Base-by-base conservation (phyloP, 2,888 invertebrate species). In the Hypena proboscidalis region DNA sequence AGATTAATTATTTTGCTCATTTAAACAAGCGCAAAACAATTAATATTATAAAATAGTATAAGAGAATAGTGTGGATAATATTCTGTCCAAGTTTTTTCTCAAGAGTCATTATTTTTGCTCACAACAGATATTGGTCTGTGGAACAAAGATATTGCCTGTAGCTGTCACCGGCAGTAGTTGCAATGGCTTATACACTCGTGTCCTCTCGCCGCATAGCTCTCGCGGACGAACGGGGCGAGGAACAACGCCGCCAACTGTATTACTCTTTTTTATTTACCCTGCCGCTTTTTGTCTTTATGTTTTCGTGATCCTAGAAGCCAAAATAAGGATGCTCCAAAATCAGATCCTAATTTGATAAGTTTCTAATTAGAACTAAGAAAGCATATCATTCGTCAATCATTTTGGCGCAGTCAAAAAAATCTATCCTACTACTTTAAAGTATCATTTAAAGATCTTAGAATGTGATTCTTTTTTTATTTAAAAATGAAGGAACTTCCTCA, bases 71-170 rank as follows among this genome's bases (percentile, higher is more conserved):
- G 59, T 58, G 62, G 52, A 64, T 61, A n/a, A n/a, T 56, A 62
- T 62, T 50, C 49, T 59, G 67, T 60, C n/a, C n/a, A n/a, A 70
- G 70, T 62, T 75, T 75, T 67, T 69, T 69, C 58, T 49, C 54
- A 58, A 67, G 75, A 72, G 74, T 77, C 78, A 81, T 83, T 82
- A 73, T 72, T 82, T 80, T 55, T 74, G 72, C 76, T 74, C 67
- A 73, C 76, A 74, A 76, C 80, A 77, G 82, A 79, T 85, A 84
- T 85, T 83, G 84, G 82, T 80, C 75, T 78, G 74, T 68, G 64
- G 66, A 70, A 76, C 76, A 77, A 78, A 85, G 85, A 85, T 87
- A 87, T 87, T 84, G 86, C 83, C 76, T 85, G 80, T 86, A 80
- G 77, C 84, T 85, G 87, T 85, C 86, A 81, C 68, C 70, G 64